Evolutionary conservation across 2,797 vertebrate genomes (phyloP).

Genomic region (Ptychobarbus kaznakovi): DNA sequence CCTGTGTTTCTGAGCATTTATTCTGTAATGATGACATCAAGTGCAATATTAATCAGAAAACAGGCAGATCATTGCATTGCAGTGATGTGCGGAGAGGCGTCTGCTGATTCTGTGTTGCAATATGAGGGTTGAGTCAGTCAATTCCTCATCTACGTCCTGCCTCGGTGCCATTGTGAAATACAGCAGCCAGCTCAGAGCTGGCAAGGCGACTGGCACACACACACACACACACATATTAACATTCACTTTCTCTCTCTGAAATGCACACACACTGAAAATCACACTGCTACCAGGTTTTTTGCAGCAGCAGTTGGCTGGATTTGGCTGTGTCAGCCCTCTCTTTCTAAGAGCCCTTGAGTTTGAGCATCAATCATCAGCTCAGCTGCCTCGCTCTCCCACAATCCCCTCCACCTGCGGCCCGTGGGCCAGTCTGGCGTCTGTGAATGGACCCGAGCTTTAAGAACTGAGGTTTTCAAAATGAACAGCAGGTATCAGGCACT

Average conservation of each 20-base stretch:
- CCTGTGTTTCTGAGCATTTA: not conserved
- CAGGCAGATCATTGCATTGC: not conserved
- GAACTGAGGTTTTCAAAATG: constrained; percentile 31
- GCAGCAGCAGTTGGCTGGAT: constrained; percentile 55
- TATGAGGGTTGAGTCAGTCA: constrained; percentile 62
- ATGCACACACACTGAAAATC: constrained; percentile 56
- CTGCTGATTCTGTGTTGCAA: constrained; percentile 43
- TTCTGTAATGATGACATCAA: not conserved
- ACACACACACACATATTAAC: constrained; percentile 49
- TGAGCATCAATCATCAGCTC: constrained; percentile 42
- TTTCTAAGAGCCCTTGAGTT: constrained; percentile 53
- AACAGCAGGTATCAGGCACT: constrained; percentile 7
- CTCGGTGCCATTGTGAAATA: constrained; percentile 56
- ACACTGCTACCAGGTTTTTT: constrained; percentile 48
- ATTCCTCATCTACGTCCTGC: constrained; percentile 58
- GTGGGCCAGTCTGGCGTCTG: constrained; percentile 21
- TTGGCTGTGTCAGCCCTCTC: constrained; percentile 52
- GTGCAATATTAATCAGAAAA: not conserved
- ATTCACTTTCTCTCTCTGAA: constrained; percentile 39
- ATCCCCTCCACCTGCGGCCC: constrained; percentile 30
- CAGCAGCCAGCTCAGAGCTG: constrained; percentile 48
- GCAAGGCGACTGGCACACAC: constrained; percentile 52
- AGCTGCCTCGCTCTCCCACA: constrained; percentile 21
- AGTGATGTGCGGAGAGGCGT: not conserved
- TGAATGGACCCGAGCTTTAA: constrained; percentile 17